A percentile compares a stretch with the other conserved stretches of the same genome.
Conservation (phyloP, 2,888 invertebrate species). For the Pocota personata region DNA sequence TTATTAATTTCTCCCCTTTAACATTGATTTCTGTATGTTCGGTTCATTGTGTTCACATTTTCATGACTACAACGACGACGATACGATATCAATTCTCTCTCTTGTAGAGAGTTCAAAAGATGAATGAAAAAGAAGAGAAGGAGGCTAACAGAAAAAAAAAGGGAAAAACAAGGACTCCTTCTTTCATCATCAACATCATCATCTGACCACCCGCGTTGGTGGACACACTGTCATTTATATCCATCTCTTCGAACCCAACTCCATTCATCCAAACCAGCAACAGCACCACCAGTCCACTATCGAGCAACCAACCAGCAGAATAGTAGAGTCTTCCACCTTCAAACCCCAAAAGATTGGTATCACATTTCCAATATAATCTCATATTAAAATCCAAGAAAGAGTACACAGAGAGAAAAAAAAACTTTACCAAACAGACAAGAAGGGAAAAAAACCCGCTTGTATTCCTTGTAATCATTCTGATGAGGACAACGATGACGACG, state of each 20-base stretch:
- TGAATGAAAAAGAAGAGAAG: neutral
- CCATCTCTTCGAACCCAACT: conserved; percentile 52
- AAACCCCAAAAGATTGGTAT: conserved; percentile 64
- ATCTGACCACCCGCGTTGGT: conserved; percentile 67
- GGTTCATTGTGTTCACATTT: conserved; percentile 25
- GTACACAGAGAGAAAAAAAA: conserved; percentile 1
- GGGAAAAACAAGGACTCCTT: conserved; percentile 19
- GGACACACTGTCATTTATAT: conserved; percentile 57
- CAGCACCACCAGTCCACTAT: conserved; percentile 26
- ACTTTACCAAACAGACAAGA: conserved; percentile 21
- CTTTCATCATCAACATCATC: conserved; percentile 38
- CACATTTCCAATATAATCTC: conserved; percentile 74
- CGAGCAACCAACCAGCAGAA: conserved; percentile 48
- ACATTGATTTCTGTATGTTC: conserved; percentile 31
- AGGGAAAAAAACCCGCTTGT: conserved; percentile 39
- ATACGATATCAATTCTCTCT: conserved; percentile 29
- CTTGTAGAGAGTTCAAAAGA: conserved; percentile 6
- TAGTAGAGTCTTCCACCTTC: conserved; percentile 55
- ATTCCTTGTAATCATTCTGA: conserved; percentile 66
- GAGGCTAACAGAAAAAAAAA: neutral
- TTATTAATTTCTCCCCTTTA: conserved; percentile 46
- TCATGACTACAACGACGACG: conserved; percentile 2
- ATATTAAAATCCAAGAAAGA: conserved; percentile 66
- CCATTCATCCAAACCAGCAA: conserved; percentile 53
- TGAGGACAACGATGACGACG: conserved; percentile 45